These are phyloP conservation scores for Coptodon rendalli DNA, from an alignment of 2,113 vertebrate species.

Conservation along the genomic window DNA sequence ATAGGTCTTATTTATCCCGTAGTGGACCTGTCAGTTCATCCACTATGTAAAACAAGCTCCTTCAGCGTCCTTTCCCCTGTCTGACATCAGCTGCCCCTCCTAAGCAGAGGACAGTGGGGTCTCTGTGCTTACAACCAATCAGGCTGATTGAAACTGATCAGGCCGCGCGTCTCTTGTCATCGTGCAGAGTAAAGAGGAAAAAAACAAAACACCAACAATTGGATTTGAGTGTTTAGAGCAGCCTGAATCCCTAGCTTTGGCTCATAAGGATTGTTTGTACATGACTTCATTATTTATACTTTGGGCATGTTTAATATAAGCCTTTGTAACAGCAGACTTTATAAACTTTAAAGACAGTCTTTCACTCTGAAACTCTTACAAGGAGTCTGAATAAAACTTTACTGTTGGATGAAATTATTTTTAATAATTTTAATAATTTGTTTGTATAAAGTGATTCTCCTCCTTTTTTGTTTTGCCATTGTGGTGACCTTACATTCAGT, in stretches of 20 bases:
- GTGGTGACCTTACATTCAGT: not conserved
- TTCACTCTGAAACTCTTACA: not conserved
- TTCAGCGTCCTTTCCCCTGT: not conserved
- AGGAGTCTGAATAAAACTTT: not conserved
- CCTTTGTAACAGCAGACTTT: not conserved
- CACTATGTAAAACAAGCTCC: not conserved
- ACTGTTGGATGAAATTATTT: not conserved
- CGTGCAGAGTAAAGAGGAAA: not conserved
- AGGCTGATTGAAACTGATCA: not conserved
- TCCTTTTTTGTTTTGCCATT: not conserved
- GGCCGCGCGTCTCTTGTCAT: not conserved
- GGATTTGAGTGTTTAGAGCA: not conserved
- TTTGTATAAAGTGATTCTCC: not conserved
- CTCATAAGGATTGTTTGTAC: not conserved
- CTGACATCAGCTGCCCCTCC: not conserved
- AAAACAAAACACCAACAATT: not conserved
- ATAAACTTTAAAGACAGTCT: not conserved
- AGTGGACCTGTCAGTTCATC: not conserved
- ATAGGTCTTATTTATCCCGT: not conserved
- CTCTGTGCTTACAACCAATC: not conserved
- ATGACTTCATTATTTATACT: not conserved
- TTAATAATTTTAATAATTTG: accelerated
- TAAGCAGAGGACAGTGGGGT: not conserved
- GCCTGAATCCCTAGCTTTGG: not conserved
- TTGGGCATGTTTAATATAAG: not conserved